These are phyloP conservation scores for Parotocinclus haroldoi DNA, from an alignment of 2,797 vertebrate genomes.

Conservation along the genomic window DNA sequence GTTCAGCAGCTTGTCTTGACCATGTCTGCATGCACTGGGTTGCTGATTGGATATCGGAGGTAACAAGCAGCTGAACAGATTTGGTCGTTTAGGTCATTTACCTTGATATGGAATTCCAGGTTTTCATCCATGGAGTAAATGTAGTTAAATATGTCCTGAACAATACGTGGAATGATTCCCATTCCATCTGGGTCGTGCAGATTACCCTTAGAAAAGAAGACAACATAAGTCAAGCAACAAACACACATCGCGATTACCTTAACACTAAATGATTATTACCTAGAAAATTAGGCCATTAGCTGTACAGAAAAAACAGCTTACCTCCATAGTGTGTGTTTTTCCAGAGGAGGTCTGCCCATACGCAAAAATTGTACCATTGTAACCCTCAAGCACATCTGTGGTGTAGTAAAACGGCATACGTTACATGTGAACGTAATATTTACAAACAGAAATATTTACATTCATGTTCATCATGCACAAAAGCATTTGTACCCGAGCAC, in stretches of 20 bases:
- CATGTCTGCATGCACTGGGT: too few relatives aligned
- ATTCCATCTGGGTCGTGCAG: slow-evolving; percentile 91
- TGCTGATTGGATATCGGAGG: too few relatives aligned
- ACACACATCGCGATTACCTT: too few relatives aligned
- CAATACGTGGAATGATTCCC: slow-evolving; percentile 96
- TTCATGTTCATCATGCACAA: neutral
- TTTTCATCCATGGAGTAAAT: slow-evolving; percentile 99
- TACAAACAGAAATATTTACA: neutral
- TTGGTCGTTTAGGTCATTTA: slow-evolving; percentile 43
- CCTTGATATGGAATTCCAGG: slow-evolving; percentile 97
- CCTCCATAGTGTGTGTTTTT: slow-evolving; percentile 99
- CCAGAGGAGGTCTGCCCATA: slow-evolving; percentile 97
- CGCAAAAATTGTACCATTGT: slow-evolving; percentile 98
- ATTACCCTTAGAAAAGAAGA: slow-evolving; percentile 72
- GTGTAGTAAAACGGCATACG: neutral
- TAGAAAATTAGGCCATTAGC: too few relatives aligned
- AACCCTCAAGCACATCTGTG: slow-evolving; percentile 93
- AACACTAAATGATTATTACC: too few relatives aligned
- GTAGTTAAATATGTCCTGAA: slow-evolving; percentile 97
- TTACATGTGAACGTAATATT: neutral
- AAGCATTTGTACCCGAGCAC: neutral
- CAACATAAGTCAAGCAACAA: neutral
- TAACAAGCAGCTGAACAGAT: too few relatives aligned
- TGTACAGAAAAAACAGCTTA: slow-evolving; percentile 55
- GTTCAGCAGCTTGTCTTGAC: too few relatives aligned